These are phyloP conservation scores for Hydrochoerus hydrochaeris DNA, from an alignment of 2,113 vertebrate species.

Conservation along the genomic window DNA sequence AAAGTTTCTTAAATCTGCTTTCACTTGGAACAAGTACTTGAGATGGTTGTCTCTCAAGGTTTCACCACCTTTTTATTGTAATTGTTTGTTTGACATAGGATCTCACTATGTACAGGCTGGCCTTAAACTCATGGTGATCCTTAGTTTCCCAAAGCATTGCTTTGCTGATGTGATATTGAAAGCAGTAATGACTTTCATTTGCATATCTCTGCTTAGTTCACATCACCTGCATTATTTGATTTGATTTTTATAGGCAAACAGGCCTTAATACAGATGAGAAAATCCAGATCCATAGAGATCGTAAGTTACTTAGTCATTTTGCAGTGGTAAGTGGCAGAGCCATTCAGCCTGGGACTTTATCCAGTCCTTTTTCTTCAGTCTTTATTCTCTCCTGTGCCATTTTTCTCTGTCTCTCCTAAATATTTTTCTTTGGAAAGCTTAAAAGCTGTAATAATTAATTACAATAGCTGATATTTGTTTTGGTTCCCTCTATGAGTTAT, in stretches of 20 bases:
- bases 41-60: not conserved
- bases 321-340: not conserved
- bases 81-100: not conserved
- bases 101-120: not conserved
- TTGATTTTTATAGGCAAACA: not conserved
- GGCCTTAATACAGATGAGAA: not conserved
- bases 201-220: not conserved
- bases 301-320: not conserved
- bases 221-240: not conserved
- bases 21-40: not conserved
- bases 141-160: not conserved
- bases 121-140: not conserved
- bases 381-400: not conserved
- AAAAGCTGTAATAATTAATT: conserved; percentile 45
- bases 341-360: not conserved
- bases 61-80: not conserved
- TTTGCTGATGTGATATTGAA: not conserved
- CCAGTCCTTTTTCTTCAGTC: not conserved
- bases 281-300: not conserved
- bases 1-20: not conserved
- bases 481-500: not conserved
- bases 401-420: not conserved
- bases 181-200: not conserved
- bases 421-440: conserved; percentile 36
- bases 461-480: not conserved